Conservation (phyloP, 1,140 invertebrate species). For the Tachypleus tridentatus region DNA sequence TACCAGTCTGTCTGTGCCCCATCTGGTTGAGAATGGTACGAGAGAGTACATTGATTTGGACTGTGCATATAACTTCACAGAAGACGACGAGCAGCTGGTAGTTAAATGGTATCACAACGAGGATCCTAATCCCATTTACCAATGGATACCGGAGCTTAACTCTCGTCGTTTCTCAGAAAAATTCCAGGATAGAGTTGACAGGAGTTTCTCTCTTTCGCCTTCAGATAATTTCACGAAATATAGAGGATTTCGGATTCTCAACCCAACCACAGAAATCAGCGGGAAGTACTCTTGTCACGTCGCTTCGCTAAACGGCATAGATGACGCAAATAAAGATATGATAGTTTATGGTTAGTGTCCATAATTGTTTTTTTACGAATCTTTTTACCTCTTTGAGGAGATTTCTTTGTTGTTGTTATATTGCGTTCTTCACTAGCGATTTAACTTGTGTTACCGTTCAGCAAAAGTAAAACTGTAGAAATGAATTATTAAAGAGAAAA, state of each 20-base stretch:
- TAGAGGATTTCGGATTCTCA: conserved; percentile 57
- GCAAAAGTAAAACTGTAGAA: no score
- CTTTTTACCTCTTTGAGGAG: no score
- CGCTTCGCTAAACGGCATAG: conserved; percentile 57
- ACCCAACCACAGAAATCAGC: conserved; percentile 55
- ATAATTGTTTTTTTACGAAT: neutral
- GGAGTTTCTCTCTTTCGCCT: conserved; percentile 49
- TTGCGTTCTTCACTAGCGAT: no score
- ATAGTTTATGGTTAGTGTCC: conserved; percentile 44
- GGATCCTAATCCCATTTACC: conserved; percentile 52
- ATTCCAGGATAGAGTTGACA: conserved; percentile 51
- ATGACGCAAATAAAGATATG: conserved; percentile 51
- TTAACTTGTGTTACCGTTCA: no score
- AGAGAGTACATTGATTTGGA: conserved; percentile 54
- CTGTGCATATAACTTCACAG: conserved; percentile 52
- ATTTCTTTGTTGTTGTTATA: no score
- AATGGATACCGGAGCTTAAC: conserved; percentile 55
- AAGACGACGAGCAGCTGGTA: conserved; percentile 46
- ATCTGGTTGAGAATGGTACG: conserved; percentile 49
- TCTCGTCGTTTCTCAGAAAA: conserved; percentile 46
- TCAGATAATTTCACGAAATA: conserved; percentile 53
- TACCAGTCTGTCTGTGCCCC: conserved; percentile 33
- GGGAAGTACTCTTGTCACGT: conserved; percentile 64
- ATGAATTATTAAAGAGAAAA: no score
- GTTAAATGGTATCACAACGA: conserved; percentile 68